Conservation (phyloP, 2,888 invertebrate species). For the Clepsis dumicolana region DNA sequence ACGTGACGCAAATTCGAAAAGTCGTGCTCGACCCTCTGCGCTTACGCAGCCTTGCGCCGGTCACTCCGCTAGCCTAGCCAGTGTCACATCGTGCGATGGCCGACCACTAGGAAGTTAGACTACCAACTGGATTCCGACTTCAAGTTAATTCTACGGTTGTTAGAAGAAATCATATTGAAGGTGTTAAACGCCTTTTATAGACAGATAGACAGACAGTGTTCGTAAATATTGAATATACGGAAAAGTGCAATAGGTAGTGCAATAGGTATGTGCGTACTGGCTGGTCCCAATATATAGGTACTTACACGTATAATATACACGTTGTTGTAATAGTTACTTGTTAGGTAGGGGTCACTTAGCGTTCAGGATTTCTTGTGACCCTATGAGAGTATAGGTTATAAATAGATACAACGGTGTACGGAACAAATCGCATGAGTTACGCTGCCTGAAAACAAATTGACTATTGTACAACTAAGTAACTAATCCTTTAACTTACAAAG, state of each 20-base stretch:
- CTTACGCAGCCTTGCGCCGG: conserved; percentile 58
- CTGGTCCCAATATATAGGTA: too few relatives aligned
- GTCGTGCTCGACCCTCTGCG: too few relatives aligned
- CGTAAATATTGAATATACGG: too few relatives aligned
- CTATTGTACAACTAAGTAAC: conserved; percentile 12
- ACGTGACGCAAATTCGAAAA: too few relatives aligned
- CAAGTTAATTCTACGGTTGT: neutral
- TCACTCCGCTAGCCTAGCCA: conserved; percentile 44
- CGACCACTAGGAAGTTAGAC: conserved; percentile 2
- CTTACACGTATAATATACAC: too few relatives aligned
- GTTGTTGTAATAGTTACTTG: too few relatives aligned
- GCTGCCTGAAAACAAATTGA: conserved; percentile 4
- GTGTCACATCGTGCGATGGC: conserved; percentile 45
- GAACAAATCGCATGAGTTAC: conserved; percentile 4
- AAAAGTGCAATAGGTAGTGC: too few relatives aligned
- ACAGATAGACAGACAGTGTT: too few relatives aligned
- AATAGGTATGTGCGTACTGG: too few relatives aligned
- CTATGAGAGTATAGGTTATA: neutral
- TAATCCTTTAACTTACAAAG: neutral
- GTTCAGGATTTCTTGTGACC: neutral
- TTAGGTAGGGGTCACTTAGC: neutral
- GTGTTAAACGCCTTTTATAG: neutral
- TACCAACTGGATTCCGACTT: neutral
- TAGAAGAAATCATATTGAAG: too few relatives aligned
- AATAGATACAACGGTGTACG: neutral